phyloP scores from a whole-genome alignment of 1,140 invertebrate species.

The Lordiphosa clarofinis region DNA sequence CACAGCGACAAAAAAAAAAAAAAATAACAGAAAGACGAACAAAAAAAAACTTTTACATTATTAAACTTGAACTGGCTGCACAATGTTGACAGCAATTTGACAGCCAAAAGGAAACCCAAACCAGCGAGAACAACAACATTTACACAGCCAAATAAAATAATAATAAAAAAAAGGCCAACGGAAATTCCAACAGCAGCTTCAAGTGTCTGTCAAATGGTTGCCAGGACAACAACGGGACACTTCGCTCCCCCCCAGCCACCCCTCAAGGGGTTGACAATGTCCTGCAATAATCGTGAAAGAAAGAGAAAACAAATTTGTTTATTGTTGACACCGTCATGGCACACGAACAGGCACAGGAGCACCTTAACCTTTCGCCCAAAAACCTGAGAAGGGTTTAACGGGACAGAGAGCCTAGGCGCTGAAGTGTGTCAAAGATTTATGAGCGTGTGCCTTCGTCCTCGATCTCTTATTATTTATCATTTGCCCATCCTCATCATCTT shows the following conservation, averaged over 20 bases:
- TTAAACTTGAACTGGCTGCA: slow-evolving; percentile 48
- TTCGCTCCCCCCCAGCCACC: background rate
- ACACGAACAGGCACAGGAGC: slow-evolving; percentile 37
- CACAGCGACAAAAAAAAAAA: slow-evolving; percentile 2
- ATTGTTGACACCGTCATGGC: slow-evolving; percentile 59
- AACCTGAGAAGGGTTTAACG: slow-evolving; percentile 50
- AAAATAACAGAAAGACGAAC: slow-evolving; percentile 9
- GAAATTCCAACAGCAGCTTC: slow-evolving; percentile 24
- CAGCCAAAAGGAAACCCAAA: slow-evolving; percentile 39
- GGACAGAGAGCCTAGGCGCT: slow-evolving; percentile 2
- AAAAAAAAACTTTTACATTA: slow-evolving; percentile 57
- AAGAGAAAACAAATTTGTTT: slow-evolving; percentile 66
- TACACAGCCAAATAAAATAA: slow-evolving; percentile 54
- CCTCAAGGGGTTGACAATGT: slow-evolving; percentile 50
- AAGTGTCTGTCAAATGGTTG: slow-evolving; percentile 36
- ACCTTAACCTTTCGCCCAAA: slow-evolving; percentile 66
- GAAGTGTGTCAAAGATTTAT: slow-evolving; percentile 54
- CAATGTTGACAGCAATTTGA: slow-evolving; percentile 71
- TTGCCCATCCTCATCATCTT: slow-evolving; percentile 27
- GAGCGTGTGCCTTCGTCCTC: slow-evolving; percentile 46
- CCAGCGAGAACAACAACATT: slow-evolving; percentile 43
- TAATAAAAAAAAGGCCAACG: slow-evolving; percentile 30
- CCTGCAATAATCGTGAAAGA: slow-evolving; percentile 30
- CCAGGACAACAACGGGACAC: slow-evolving; percentile 26
- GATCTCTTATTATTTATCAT: slow-evolving; percentile 47